A percentile compares a stretch with the other conserved stretches of the same genome.
These are phyloP conservation scores for Chrysochloris asiatica DNA, from an alignment of 2,113 vertebrate species.

Conservation along the genomic window DNA sequence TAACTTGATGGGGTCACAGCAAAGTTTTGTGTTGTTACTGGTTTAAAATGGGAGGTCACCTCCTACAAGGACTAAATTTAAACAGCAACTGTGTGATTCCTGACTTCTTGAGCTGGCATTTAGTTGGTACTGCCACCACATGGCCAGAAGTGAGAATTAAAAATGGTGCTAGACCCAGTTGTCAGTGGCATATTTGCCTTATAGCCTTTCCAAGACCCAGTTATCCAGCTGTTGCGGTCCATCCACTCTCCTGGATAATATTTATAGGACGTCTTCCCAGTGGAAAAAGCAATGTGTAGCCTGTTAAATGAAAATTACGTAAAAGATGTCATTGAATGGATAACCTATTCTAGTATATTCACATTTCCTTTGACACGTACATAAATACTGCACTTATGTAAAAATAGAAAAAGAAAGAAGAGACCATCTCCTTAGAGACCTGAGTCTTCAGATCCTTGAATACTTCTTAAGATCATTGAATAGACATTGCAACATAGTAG, in stretches of 20 bases:
- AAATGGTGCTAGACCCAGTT: background rate
- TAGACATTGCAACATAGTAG: background rate
- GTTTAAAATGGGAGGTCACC: background rate
- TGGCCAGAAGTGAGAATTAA: conserved; percentile 17
- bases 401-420: conserved; percentile 18
- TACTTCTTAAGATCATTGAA: background rate
- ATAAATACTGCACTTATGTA: background rate
- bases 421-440: background rate
- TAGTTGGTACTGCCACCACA: conserved; percentile 65
- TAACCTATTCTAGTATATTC: background rate
- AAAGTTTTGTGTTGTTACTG: background rate
- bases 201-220: background rate
- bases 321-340: background rate
- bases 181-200: background rate
- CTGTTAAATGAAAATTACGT: background rate
- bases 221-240: background rate
- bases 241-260: background rate
- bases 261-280: background rate
- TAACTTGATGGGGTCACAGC: background rate
- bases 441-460: background rate
- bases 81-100: background rate
- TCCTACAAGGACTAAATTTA: no score
- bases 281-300: background rate
- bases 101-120: background rate
- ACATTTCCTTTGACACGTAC: conserved; percentile 14